These are phyloP conservation scores for Aythya baeri DNA, from an alignment of 2,113 vertebrate species.

Conservation along the genomic window DNA sequence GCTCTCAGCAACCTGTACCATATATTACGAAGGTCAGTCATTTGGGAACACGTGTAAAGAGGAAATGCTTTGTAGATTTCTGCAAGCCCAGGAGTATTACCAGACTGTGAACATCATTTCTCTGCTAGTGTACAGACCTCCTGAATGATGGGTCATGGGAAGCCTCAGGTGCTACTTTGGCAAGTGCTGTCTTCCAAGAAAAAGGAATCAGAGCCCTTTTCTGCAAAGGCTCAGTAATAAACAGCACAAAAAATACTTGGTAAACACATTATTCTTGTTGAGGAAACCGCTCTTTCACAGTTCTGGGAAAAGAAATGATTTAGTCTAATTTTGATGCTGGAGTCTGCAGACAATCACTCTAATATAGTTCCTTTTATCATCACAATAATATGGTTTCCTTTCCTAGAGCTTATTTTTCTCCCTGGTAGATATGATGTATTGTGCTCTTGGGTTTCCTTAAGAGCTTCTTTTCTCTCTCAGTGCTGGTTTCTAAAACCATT, in stretches of 20 bases:
- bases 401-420: slow-evolving; percentile 19
- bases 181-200: slow-evolving; percentile 1
- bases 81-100: neutral
- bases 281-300: neutral
- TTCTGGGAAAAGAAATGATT: slow-evolving; percentile 49
- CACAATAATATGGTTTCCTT: slow-evolving; percentile 28
- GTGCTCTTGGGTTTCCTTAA: slow-evolving; percentile 2
- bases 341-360: slow-evolving; percentile 15
- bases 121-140: neutral
- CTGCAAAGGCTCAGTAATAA: neutral
- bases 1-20: neutral
- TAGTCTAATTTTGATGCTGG: slow-evolving; percentile 34
- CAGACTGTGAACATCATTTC: neutral
- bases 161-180: neutral
- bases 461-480: neutral
- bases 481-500: slow-evolving; percentile 13
- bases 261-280: slow-evolving; percentile 31
- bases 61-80: neutral
- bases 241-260: neutral
- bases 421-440: neutral
- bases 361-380: slow-evolving; percentile 10
- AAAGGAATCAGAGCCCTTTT: neutral
- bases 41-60: neutral
- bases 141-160: neutral
- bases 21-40: neutral